These are phyloP conservation scores for Neodontobutis hainanensis DNA, from an alignment of 2,113 vertebrate genomes.

Conservation along the genomic window DNA sequence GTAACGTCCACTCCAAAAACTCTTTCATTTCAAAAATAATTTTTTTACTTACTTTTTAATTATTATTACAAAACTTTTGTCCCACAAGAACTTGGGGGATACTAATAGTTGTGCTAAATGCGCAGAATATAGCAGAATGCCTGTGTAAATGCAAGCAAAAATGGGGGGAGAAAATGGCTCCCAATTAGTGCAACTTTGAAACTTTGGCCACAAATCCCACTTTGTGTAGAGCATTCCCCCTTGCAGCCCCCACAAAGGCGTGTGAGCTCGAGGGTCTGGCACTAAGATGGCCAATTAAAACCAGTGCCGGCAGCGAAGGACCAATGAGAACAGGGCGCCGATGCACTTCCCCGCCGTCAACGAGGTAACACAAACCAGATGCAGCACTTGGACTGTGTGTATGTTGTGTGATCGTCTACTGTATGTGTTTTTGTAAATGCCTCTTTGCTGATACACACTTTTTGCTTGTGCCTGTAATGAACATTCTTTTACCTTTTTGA, in stretches of 20 bases:
- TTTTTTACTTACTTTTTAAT: too few relatives aligned
- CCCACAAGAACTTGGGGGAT: slow-evolving; percentile 17
- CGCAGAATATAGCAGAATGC: slow-evolving; percentile 31
- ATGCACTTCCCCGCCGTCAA: slow-evolving; percentile 69
- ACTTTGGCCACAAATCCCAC: slow-evolving; percentile 53
- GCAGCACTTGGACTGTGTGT: slow-evolving; percentile 34
- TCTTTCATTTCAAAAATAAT: too few relatives aligned
- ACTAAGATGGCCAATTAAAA: slow-evolving; percentile 72
- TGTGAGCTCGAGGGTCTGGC: slow-evolving; percentile 72
- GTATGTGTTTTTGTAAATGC: slow-evolving; percentile 56
- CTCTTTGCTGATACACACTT: slow-evolving; percentile 59
- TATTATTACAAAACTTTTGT: too few relatives aligned
- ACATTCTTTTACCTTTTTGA: slow-evolving; percentile 48
- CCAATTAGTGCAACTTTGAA: slow-evolving; percentile 68
- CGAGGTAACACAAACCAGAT: slow-evolving; percentile 75
- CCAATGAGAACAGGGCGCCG: slow-evolving; percentile 69
- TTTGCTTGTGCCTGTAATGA: slow-evolving; percentile 43
- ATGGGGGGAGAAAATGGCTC: slow-evolving; percentile 50
- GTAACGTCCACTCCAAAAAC: slow-evolving; percentile 1
- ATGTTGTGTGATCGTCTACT: slow-evolving; percentile 46
- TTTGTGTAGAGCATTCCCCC: slow-evolving; percentile 41
- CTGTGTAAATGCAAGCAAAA: slow-evolving; percentile 18
- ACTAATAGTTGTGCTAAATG: slow-evolving; percentile 53
- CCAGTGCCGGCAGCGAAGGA: slow-evolving; percentile 67
- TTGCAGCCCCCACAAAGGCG: slow-evolving; percentile 43